Evolutionary conservation across 2,888 invertebrate species (phyloP).

Genomic region (Nephrotoma appendiculata): DNA sequence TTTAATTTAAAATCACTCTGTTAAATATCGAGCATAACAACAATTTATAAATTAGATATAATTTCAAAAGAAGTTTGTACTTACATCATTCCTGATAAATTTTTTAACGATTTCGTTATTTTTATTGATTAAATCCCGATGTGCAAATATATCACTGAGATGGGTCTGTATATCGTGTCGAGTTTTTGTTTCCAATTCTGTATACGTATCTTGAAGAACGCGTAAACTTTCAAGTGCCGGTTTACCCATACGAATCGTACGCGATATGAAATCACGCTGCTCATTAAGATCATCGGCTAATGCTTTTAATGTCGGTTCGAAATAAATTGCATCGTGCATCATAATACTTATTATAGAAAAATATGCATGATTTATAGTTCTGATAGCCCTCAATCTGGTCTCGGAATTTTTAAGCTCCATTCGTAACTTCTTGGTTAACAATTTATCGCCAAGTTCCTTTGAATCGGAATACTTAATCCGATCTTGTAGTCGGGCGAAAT

Average conservation of each 20-base stretch:
- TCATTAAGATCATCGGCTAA: constrained; percentile 27
- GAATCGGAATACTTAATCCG: constrained; percentile 26
- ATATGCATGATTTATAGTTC: constrained; percentile 25
- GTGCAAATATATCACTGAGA: constrained; percentile 18
- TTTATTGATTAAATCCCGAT: constrained; percentile 14
- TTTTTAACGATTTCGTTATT: constrained; percentile 12
- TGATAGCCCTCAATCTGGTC: constrained; percentile 26
- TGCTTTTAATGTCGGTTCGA: constrained; percentile 27
- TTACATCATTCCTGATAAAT: constrained; percentile 14
- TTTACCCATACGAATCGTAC: constrained; percentile 26
- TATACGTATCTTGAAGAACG: constrained; percentile 8
- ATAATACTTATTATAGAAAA: constrained; percentile 21
- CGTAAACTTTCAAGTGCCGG: constrained; percentile 22
- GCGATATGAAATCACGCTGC: constrained; percentile 25
- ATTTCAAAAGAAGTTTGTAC: not conserved
- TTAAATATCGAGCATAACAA: not conserved
- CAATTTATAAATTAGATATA: not conserved
- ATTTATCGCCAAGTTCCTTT: constrained; percentile 23
- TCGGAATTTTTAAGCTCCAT: constrained; percentile 27
- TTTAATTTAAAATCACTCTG: constrained; percentile 15
- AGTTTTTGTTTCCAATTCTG: constrained; percentile 20
- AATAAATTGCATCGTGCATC: constrained; percentile 26
- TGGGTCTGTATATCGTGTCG: constrained; percentile 21
- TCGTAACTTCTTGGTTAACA: constrained; percentile 19
- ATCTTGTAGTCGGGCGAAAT: constrained; percentile 22